Evolutionary conservation across 2,888 invertebrate genomes (phyloP).

Genomic region (Sinodicranocentrus sp.): DNA sequence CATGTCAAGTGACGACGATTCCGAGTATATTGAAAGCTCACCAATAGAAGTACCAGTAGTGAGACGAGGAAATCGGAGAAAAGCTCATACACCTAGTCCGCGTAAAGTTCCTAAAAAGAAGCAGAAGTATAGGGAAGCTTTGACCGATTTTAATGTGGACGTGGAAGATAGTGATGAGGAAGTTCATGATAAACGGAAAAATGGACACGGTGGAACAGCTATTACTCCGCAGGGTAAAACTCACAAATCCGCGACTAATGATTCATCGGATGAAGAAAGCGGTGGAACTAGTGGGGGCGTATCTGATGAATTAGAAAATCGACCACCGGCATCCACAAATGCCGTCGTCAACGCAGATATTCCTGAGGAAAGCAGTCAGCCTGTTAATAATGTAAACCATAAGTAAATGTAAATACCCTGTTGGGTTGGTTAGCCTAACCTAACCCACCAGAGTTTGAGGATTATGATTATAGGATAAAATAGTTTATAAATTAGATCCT

Average conservation of each 20-base stretch:
- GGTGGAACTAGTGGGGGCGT: background rate
- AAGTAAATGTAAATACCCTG: background rate
- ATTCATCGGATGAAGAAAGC: slow-evolving; percentile 11
- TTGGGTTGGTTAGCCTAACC: too few relatives aligned
- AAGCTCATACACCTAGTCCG: slow-evolving; percentile 30
- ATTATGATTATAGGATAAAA: too few relatives aligned
- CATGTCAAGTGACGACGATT: slow-evolving; percentile 46
- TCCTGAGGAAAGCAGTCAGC: slow-evolving; percentile 45
- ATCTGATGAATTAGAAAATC: slow-evolving; percentile 25
- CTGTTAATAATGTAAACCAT: slow-evolving; percentile 17
- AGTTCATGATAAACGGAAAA: background rate
- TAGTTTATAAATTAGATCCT: too few relatives aligned
- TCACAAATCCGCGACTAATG: background rate
- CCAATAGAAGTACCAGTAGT: background rate
- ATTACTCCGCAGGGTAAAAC: background rate
- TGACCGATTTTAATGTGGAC: slow-evolving; percentile 29
- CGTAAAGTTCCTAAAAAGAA: slow-evolving; percentile 50
- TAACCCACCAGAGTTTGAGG: background rate
- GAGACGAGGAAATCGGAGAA: slow-evolving; percentile 23
- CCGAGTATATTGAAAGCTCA: slow-evolving; percentile 22
- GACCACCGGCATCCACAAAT: slow-evolving; percentile 12
- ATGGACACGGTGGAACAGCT: background rate
- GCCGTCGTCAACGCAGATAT: slow-evolving; percentile 5
- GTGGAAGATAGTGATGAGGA: slow-evolving; percentile 19
- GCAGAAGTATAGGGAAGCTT: slow-evolving; percentile 10